Percentiles rank a stretch among this genome's conserved stretches.
phyloP scores from a whole-genome alignment of 2,113 vertebrate species.

The Eudyptes chrysolophus region DNA sequence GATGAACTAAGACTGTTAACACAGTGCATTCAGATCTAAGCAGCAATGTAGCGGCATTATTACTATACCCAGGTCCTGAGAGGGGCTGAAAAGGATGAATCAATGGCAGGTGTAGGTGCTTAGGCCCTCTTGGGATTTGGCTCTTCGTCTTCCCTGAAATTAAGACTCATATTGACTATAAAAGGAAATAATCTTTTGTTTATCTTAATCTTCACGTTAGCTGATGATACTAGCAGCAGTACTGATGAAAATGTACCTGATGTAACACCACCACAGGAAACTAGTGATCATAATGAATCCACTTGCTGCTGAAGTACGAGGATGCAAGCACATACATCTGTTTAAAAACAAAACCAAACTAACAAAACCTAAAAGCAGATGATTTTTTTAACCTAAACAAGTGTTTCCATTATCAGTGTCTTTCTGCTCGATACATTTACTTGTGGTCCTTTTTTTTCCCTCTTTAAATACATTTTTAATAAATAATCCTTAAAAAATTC shows the following conservation, averaged over 20 bases:
- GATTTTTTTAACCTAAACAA: constrained; percentile 24
- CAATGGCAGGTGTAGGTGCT: neutral
- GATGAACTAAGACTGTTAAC: constrained; percentile 38
- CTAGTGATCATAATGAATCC: constrained; percentile 69
- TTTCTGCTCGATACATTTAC: neutral
- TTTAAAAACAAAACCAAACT: neutral
- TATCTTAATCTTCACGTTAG: constrained; percentile 63
- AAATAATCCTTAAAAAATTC: constrained; percentile 19
- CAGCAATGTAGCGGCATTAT: constrained; percentile 4
- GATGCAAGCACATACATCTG: constrained; percentile 38
- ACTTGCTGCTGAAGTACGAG: constrained; percentile 42
- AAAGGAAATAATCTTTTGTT: constrained; percentile 63
- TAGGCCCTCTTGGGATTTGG: neutral
- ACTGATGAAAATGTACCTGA: constrained; percentile 67
- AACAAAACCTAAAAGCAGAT: neutral
- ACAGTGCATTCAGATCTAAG: constrained; percentile 17
- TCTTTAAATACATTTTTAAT: neutral
- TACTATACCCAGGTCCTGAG: neutral
- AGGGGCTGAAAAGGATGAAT: neutral
- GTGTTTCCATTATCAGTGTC: constrained; percentile 18
- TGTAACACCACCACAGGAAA: constrained; percentile 56
- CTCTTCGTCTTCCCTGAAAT: constrained; percentile 53
- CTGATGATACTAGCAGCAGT: constrained; percentile 38
- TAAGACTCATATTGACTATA: constrained; percentile 54
- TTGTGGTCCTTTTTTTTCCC: neutral